These are phyloP conservation scores for Tenthredo scrophulariae DNA, from an alignment of 2,888 invertebrate species.

Conservation along the genomic window DNA sequence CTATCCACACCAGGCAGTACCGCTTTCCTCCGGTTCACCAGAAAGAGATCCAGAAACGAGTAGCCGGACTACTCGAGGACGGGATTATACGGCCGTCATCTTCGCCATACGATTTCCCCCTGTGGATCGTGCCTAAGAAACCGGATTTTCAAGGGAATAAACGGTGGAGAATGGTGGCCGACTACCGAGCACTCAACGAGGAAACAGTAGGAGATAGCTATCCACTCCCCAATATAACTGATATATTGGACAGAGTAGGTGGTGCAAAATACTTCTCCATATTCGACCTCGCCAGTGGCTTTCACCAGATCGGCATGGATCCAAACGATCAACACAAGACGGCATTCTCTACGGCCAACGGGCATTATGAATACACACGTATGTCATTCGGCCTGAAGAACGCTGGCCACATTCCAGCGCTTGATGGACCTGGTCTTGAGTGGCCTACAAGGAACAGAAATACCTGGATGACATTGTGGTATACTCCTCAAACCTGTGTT, in stretches of 20 bases:
- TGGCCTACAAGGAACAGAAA: constrained; percentile 42
- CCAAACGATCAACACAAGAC: too few species aligned
- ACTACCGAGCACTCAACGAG: constrained; percentile 29
- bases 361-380: constrained; percentile 55
- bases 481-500: not conserved
- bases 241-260: too few species aligned
- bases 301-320: too few species aligned
- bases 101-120: constrained; percentile 68
- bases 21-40: constrained; percentile 39
- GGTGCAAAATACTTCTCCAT: too few species aligned
- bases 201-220: constrained; percentile 53
- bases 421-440: constrained; percentile 56
- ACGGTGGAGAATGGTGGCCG: constrained; percentile 58
- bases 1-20: constrained; percentile 30
- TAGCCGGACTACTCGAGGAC: not conserved
- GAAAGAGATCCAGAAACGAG: constrained; percentile 26
- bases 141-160: constrained; percentile 58
- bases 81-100: constrained; percentile 59
- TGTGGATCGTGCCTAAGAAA: constrained; percentile 70
- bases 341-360: too few species aligned
- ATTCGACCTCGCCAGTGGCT: too few species aligned
- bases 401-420: constrained; percentile 54
- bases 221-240: constrained; percentile 41
- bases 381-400: constrained; percentile 55
- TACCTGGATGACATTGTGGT: constrained; percentile 48